A percentile compares a stretch with the other conserved stretches of the same genome.
Conservation (phyloP, 1,140 invertebrate genomes). For the Nautilus pompilius region DNA sequence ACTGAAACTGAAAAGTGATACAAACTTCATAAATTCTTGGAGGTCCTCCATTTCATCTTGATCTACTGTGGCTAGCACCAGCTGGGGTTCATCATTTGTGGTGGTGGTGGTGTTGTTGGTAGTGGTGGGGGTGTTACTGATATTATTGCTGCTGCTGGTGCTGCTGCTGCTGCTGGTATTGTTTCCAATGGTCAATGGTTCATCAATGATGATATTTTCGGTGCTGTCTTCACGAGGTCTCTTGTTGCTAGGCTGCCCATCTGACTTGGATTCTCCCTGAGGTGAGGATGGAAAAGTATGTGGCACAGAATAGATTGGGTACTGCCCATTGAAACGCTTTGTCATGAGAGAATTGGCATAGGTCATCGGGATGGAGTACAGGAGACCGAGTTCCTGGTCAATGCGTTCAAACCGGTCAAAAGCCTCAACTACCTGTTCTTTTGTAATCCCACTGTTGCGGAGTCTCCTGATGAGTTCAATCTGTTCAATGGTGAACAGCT, state of each 20-base stretch:
- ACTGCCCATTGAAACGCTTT: neutral
- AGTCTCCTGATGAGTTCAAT: slow-evolving; percentile 53
- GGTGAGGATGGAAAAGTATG: neutral
- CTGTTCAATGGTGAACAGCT: slow-evolving; percentile 54
- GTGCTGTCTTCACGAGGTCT: neutral
- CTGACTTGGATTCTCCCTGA: neutral
- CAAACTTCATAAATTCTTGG: slow-evolving; percentile 37
- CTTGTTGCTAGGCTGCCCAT: slow-evolving; percentile 1
- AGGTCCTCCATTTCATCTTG: slow-evolving; percentile 33
- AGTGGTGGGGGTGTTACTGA: neutral
- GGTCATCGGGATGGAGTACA: slow-evolving; percentile 17
- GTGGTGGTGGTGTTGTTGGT: neutral
- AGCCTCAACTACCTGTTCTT: slow-evolving; percentile 52
- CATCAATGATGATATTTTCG: neutral
- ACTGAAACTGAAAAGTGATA: no score
- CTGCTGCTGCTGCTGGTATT: neutral
- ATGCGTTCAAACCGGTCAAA: slow-evolving; percentile 53
- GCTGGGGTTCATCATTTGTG: slow-evolving; percentile 6
- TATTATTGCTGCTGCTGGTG: neutral
- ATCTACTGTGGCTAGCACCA: slow-evolving; percentile 22
- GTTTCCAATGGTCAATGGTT: neutral
- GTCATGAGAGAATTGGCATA: neutral
- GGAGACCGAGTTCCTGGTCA: slow-evolving; percentile 36
- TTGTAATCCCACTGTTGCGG: slow-evolving; percentile 53
- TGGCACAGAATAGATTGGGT: neutral